These are phyloP conservation scores for Litoditis marina DNA, from an alignment of 2,888 invertebrate species.

Conservation along the genomic window DNA sequence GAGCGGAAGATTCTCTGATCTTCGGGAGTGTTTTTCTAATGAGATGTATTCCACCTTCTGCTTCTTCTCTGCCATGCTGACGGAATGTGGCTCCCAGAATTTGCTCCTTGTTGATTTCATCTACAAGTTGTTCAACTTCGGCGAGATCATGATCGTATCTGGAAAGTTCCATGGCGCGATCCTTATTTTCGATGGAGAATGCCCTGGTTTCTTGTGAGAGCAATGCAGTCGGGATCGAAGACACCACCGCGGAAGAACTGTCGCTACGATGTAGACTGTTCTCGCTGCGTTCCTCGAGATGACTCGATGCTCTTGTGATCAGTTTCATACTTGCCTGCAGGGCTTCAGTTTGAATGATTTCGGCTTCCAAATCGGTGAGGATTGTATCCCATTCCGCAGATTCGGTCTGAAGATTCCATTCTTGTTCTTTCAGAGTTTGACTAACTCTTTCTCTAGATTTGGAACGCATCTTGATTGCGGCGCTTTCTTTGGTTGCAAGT, in stretches of 20 bases:
- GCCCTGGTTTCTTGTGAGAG: conserved; percentile 1
- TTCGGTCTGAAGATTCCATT: conserved; percentile 38
- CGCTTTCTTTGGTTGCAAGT: conserved; percentile 16
- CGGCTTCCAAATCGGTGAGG: conserved; percentile 46
- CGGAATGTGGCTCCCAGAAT: conserved; percentile 20
- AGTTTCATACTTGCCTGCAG: conserved; percentile 35
- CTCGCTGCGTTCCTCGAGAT: background rate
- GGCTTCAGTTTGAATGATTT: conserved; percentile 36
- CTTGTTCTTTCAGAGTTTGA: conserved; percentile 35
- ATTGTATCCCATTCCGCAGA: conserved; percentile 47
- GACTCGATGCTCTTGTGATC: conserved; percentile 24
- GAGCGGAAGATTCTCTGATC: conserved; percentile 34
- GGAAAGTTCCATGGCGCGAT: conserved; percentile 20
- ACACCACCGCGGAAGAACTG: background rate
- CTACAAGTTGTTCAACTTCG: conserved; percentile 38
- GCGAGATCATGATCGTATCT: conserved; percentile 31
- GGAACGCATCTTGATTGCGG: conserved; percentile 26
- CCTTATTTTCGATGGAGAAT: conserved; percentile 19
- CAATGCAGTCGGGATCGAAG: background rate
- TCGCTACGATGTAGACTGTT: background rate
- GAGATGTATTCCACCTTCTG: conserved; percentile 33
- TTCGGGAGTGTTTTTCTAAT: conserved; percentile 33
- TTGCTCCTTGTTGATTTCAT: conserved; percentile 37
- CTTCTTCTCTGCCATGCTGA: conserved; percentile 28
- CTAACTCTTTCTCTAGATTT: conserved; percentile 33